Base-by-base conservation (phyloP, 2,113 vertebrate species). In the Bostrychus sinensis region DNA sequence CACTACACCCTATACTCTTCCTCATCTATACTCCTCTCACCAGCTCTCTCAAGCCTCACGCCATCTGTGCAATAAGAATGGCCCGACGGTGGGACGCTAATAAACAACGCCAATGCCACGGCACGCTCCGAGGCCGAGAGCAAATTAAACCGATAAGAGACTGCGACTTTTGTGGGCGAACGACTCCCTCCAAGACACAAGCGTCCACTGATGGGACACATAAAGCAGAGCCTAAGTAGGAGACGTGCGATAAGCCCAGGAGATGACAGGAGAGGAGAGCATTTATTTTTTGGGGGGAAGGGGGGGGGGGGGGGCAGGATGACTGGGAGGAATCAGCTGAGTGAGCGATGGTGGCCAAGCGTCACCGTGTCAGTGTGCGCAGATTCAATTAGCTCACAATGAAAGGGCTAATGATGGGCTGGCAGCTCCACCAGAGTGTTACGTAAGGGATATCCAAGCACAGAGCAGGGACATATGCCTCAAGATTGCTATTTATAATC, bases 101-200 rank as follows among this genome's bases (percentile, higher is more conserved):
- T 86, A 80, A 85, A 83, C 73, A 76, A 79, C 63, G 63, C 67
- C 26, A 77, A 86, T 81, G 82, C 76, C 30, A 26, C 14, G 60
- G 66, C 82, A 77, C 72, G 75, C 68, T 69, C 70, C 77, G 34
- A 39, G 62, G 68, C 66, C 71, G 68, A 56, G 65, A 75, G 82
- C 68, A 81, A 86, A 84, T 80, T 75, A 81, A 81, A 82, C 64
- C 34, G 79, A 83, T 81, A 76, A 73, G 70, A 83, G 67, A 43
- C 50, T 1, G 14, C 50, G 10, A 25, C 70, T 65, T 69, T n/a
- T n/a, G n/a, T 71, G 23, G 3, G 38, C 2, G 8, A 71, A 43
- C 10, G 51, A 62, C n/a, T 72, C 66, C n/a, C 77, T 80, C 59
- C 64, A 59, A 73, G 57, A 78, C 6, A 66, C 55, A 46, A 62